Evolutionary conservation across 1,140 invertebrate species (phyloP).

Genomic region (Delia radicum): DNA sequence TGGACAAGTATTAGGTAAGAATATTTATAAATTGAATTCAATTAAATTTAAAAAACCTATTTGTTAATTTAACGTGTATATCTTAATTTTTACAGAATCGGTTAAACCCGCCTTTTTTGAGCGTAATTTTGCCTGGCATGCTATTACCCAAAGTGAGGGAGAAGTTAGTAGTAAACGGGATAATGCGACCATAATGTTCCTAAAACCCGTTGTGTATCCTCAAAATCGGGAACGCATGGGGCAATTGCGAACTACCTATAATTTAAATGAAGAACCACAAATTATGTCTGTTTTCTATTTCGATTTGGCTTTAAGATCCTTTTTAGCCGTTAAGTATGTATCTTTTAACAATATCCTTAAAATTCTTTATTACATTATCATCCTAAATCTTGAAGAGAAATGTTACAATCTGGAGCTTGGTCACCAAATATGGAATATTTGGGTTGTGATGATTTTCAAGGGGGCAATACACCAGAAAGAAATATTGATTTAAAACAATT

Average conservation of each 20-base stretch:
- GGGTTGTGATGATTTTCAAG: constrained; percentile 74
- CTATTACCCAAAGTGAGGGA: constrained; percentile 68
- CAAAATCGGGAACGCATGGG: constrained; percentile 63
- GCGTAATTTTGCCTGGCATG: constrained; percentile 65
- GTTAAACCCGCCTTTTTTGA: constrained; percentile 54
- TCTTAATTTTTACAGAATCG: constrained; percentile 39
- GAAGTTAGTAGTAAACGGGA: constrained; percentile 67
- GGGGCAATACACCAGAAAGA: constrained; percentile 67
- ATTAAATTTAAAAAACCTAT: neutral
- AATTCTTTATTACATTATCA: neutral
- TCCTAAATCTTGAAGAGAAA: constrained; percentile 38
- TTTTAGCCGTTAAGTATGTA: constrained; percentile 71
- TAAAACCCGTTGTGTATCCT: constrained; percentile 66
- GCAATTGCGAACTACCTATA: constrained; percentile 68
- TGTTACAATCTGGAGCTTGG: constrained; percentile 66
- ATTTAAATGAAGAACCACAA: constrained; percentile 68
- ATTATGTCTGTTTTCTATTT: constrained; percentile 83
- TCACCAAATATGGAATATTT: constrained; percentile 70
- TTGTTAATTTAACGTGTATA: neutral
- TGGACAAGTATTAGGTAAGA: constrained; percentile 63
- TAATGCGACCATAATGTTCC: constrained; percentile 68
- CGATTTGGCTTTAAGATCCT: constrained; percentile 72
- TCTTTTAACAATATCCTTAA: neutral
- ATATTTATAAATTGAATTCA: neutral
- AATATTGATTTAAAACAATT: constrained; percentile 63